Conservation (phyloP, 2,113 vertebrate genomes). For the Lophius piscatorius region DNA sequence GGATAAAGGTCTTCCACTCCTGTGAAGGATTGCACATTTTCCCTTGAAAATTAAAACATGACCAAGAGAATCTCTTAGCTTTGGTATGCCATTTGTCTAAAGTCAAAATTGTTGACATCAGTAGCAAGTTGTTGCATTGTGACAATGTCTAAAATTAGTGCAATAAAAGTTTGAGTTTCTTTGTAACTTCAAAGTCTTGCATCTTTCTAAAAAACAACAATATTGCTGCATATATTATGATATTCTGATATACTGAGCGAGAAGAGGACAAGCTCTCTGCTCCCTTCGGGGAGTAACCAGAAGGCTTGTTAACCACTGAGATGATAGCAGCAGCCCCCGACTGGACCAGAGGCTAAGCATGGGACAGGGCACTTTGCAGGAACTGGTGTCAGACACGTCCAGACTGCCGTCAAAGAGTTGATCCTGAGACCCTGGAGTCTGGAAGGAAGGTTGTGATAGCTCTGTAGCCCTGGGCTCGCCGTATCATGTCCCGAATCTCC, state of each 20-base stretch:
- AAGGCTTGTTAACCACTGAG: slow-evolving; percentile 73
- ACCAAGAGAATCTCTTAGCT: slow-evolving; percentile 76
- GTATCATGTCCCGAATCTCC: slow-evolving; percentile 94
- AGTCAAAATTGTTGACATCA: slow-evolving; percentile 83
- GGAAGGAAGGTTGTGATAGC: slow-evolving; percentile 90
- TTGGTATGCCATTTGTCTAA: slow-evolving; percentile 85
- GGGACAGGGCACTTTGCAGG: slow-evolving; percentile 15
- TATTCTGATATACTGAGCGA: slow-evolving; percentile 75
- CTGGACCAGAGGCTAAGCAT: slow-evolving; percentile 51
- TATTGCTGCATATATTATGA: slow-evolving; percentile 83
- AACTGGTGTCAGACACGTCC: slow-evolving; percentile 49
- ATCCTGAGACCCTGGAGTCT: slow-evolving; percentile 89
- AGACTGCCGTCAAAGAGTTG: slow-evolving; percentile 88
- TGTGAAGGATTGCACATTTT: slow-evolving; percentile 93
- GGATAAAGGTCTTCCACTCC: slow-evolving; percentile 76
- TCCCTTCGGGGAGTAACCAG: slow-evolving; percentile 78
- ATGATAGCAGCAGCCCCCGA: slow-evolving; percentile 82
- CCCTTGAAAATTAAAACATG: slow-evolving; percentile 80
- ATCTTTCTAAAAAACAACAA: slow-evolving; percentile 72
- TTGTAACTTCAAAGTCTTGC: slow-evolving; percentile 56
- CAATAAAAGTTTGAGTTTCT: slow-evolving; percentile 77
- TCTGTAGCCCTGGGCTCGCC: slow-evolving; percentile 88
- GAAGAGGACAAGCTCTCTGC: slow-evolving; percentile 79
- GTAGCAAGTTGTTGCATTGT: slow-evolving; percentile 81
- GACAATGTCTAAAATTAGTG: slow-evolving; percentile 79